Base-by-base conservation (phyloP, 2,797 vertebrate species). In the Cuniculus paca region DNA sequence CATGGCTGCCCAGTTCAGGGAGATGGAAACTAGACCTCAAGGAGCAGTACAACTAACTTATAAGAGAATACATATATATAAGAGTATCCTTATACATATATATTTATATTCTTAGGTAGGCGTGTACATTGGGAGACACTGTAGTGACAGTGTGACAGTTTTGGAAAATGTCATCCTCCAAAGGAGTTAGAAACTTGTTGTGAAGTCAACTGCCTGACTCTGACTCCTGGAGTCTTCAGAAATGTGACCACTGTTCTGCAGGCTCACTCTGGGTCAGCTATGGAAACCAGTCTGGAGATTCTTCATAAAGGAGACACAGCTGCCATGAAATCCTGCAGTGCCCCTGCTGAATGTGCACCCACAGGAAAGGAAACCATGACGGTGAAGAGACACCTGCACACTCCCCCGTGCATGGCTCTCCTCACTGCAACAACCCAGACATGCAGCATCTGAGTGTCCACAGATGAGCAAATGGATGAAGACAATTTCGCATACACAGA, bases 21-120 rank as follows among this genome's bases (percentile, higher is more conserved):
- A 16, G 16, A 0, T 0, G 22, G 58, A 17, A 3, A 6, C 0
- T 1, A 60, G 28, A 13, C 10, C 5, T 0, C 28, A 48, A 0
- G 20, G 9, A 75, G 39, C 11, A 36, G 11, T 10, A 1, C 24
- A 36, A 31, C 13, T 14, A 50, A 31, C n/a, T n/a, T n/a, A 20
- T 14, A 70, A 52, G 42, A n/a, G 13, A 5, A 48, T 48, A 48
- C 9, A 58, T 31, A 36, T 12, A 34, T 34, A 2, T 20, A 14
- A 2, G 14, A 22, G 13, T 28, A n/a, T 34, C 22, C 56, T 56
- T 56, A 22, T 28, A 8, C 16, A 65, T 1, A 48, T 34, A 22
- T 24, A 63, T 63, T 8, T 39, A 17, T 22, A n/a, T 39, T 52
- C 50, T 52, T 52, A 52, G 19, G 42, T 48, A 28, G 26, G 16